Evolutionary conservation across 2,797 vertebrate species (phyloP), one percentile per base, ranked within the genome.

Genomic region (Falco rusticolus): DNA sequence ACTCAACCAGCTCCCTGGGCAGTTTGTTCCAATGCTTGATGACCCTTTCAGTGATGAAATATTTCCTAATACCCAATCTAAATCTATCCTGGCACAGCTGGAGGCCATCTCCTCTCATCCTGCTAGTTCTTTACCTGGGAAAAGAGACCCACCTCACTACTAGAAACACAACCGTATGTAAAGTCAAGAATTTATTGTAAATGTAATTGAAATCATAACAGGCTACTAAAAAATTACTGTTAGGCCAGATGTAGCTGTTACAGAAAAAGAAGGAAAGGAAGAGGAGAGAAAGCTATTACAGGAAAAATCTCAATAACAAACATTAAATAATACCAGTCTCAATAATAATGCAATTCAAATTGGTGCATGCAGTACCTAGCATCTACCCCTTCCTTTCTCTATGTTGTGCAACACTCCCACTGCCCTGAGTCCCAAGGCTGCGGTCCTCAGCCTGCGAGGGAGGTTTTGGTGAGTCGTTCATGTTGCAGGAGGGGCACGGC

Each of bases 361-460:
- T 39, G 45, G 33, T 60, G 19, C 64, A 33, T 4, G 1, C 24
- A 1, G 31, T 56, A 1, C 12, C 14, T 24, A 28, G 15, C 37
- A 28, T 11, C 45, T 61, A 1, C 9, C 37, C 24, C 21, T 69
- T 48, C 31, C 37, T 41, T 37, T 53, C 45, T 66, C 10, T 43
- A 1, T 0, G 0, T 24, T 21, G 0, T 13, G 16, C 43, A 15
- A 0, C 7, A 0, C 4, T 39, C 31, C 48, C 53, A 4, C 16
- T 56, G 56, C 24, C 74, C 37, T 15, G 72, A n/a, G 2, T 31
- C 13, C 2, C 5, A 3, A 6, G 41, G 51, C 69, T 60, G 48
- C 0, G 1, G 63, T 4, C 48, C 34, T 16, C 43, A 51, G 31
- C 5, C 45, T 20, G 14, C 43, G 11, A n/a, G 83, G 39, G 10